Percentiles rank a stretch among this genome's conserved stretches.
Evolutionary conservation across 2,797 vertebrate genomes (phyloP).

Genomic region (Acomys russatus): DNA sequence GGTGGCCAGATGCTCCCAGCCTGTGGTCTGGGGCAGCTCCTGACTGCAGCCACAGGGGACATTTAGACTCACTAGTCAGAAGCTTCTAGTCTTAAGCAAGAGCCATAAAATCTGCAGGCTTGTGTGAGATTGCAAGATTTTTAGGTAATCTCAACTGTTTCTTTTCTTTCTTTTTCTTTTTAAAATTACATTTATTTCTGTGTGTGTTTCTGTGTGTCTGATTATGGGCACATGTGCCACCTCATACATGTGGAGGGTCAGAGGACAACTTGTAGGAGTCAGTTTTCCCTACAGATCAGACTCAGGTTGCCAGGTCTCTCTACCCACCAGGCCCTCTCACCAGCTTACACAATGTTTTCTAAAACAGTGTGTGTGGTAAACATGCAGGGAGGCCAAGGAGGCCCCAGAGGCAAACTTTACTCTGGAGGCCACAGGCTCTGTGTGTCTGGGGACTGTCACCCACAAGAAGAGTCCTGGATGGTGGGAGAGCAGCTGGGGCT

Average conservation of each 20-base stretch:
- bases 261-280: neutral
- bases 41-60: neutral
- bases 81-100: neutral
- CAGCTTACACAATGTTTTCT: neutral
- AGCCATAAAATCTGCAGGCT: neutral
- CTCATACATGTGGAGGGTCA: neutral
- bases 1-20: neutral
- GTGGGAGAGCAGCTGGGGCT: fast-evolving
- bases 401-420: fast-evolving
- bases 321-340: neutral
- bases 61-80: neutral
- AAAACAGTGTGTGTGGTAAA: neutral
- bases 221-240: neutral
- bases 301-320: neutral
- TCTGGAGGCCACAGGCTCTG: neutral
- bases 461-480: neutral
- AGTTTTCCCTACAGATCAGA: neutral
- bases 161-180: neutral
- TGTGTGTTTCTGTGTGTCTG: too few species aligned
- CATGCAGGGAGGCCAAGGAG: neutral
- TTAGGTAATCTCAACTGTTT: neutral
- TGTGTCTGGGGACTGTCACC: neutral
- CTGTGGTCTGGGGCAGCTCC: fast-evolving
- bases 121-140: neutral
- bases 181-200: neutral